Evolutionary conservation across 2,888 invertebrate species (phyloP).

Genomic region (Drosophila prolongata): DNA sequence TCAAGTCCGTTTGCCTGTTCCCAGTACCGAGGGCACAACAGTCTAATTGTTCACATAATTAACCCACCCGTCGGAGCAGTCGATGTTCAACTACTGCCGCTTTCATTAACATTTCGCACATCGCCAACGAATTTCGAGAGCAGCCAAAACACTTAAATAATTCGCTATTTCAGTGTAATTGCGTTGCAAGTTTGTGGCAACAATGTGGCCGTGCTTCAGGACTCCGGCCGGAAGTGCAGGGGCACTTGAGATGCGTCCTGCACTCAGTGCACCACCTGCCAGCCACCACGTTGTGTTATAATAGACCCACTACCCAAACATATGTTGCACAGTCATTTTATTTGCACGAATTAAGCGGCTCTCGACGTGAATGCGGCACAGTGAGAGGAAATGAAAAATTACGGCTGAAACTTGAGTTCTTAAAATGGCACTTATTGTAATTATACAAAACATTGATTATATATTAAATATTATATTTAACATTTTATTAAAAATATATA

Average conservation of each 20-base stretch:
- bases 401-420: neutral
- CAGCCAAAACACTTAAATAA: conserved; percentile 74
- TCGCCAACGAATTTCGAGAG: conserved; percentile 28
- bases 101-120: conserved; percentile 58
- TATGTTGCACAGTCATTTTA: conserved; percentile 80
- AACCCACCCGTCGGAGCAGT: conserved; percentile 29
- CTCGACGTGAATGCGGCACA: conserved; percentile 48
- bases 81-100: conserved; percentile 10
- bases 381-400: neutral
- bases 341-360: conserved; percentile 75
- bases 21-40: conserved; percentile 22
- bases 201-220: conserved; percentile 23
- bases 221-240: conserved; percentile 16
- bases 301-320: conserved; percentile 64
- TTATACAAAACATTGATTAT: too few species aligned
- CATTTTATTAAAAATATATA: too few species aligned
- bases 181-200: conserved; percentile 72
- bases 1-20: conserved; percentile 18
- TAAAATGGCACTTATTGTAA: neutral
- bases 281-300: conserved; percentile 51
- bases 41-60: conserved; percentile 75
- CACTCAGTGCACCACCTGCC: conserved; percentile 1
- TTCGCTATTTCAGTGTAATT: conserved; percentile 76
- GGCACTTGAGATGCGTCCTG: conserved; percentile 43
- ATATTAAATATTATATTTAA: too few species aligned